phyloP scores from a whole-genome alignment of 2,888 invertebrate species.

The Tortricodes alternella region DNA sequence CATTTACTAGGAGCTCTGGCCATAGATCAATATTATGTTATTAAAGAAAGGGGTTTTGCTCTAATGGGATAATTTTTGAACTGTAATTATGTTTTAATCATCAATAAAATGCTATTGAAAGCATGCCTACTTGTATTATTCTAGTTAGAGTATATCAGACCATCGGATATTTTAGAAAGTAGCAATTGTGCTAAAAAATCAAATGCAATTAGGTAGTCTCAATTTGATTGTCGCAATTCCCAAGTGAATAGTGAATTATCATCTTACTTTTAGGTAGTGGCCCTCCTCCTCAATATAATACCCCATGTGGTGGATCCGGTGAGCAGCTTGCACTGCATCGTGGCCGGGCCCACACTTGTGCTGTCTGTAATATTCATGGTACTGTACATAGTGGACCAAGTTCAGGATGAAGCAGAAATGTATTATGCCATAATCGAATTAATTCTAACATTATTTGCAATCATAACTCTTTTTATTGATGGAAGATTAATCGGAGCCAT shows the following conservation, averaged over 20 bases:
- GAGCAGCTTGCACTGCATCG: slow-evolving; percentile 62
- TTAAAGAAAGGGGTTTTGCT: slow-evolving; percentile 60
- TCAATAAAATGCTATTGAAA: slow-evolving; percentile 49
- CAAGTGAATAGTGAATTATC: slow-evolving; percentile 25
- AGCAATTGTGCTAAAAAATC: background rate
- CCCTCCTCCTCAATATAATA: slow-evolving; percentile 70
- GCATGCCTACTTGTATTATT: slow-evolving; percentile 56
- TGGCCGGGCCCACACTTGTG: slow-evolving; percentile 71
- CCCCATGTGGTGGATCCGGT: slow-evolving; percentile 68
- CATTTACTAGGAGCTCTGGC: slow-evolving; percentile 63
- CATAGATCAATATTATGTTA: slow-evolving; percentile 62
- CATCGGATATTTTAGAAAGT: slow-evolving; percentile 25
- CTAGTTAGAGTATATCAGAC: slow-evolving; percentile 21
- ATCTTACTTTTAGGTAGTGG: slow-evolving; percentile 76
- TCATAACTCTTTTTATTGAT: slow-evolving; percentile 46
- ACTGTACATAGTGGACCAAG: slow-evolving; percentile 72
- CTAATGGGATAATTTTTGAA: slow-evolving; percentile 39
- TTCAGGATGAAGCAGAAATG: slow-evolving; percentile 66
- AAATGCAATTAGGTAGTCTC: background rate
- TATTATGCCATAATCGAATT: slow-evolving; percentile 62
- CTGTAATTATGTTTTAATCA: slow-evolving; percentile 27
- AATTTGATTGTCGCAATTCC: background rate
- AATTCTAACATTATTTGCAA: slow-evolving; percentile 47
- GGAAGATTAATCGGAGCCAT: slow-evolving; percentile 60
- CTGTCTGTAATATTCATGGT: slow-evolving; percentile 64